Evolutionary conservation across 2,113 vertebrate species (phyloP), one percentile per base, ranked within the genome.

Genomic region (Callipepla squamata): DNA sequence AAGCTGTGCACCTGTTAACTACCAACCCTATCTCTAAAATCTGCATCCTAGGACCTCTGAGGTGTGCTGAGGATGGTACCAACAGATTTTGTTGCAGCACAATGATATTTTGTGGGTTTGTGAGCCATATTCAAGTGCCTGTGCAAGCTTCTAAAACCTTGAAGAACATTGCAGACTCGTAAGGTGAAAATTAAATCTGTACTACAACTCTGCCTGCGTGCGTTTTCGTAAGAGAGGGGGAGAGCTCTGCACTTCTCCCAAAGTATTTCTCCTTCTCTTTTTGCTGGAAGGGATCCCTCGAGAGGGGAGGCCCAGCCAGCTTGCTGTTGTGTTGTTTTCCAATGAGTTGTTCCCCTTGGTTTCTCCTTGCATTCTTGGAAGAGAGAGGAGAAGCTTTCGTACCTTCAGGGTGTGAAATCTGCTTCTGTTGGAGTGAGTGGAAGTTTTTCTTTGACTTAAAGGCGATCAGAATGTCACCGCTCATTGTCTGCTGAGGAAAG

Each of bases 401-500:
- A 74, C 90, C 92, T 95, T 88, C 72, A 61, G 93, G 90, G 85
- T 91, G 69, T 90, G 68, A 94, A 95, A 86, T 85, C 90, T 90
- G 87, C 9, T 88, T 88, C 68, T 85, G 72, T 28, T 81, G 85
- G 40, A 53, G 59, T 57, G 82, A 69, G 74, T 58, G 77, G 86
- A 88, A 90, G 83, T 86, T 92, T 75, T 74, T 47, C 80, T 84
- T 81, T 78, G 73, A 78, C 79, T 89, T 88, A 53, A 61, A 78
- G 61, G 80, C 1, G 0, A 70, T 81, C 68, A 48, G 61, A 88
- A 93, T 95, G 90, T 94, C 80, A 55, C 76, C 62, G 65, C 66
- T 32, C 51, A 22, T 61, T 78, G 77, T 63, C 87, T 87, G 89
- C 82, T 90, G 72, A 53, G 69, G 87, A 72, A 87, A 92, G 85